Evolutionary conservation across 2,113 vertebrate genomes (phyloP), one percentile per base, ranked within the genome.

Genomic region (Corythaeola cristata): DNA sequence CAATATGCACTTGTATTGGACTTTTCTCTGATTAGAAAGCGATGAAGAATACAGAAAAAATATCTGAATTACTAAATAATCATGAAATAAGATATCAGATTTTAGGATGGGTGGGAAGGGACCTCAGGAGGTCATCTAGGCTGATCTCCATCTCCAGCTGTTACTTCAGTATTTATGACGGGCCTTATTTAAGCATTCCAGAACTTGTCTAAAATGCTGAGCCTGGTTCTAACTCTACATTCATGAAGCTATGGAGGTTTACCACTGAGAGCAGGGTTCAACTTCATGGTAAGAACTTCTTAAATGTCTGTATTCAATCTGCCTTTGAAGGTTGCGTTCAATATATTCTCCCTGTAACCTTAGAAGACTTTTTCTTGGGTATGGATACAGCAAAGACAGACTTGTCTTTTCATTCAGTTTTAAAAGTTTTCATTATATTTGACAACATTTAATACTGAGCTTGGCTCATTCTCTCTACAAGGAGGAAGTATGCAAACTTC

Each of bases 401-500:
- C 64, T 83, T 92, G 62, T 76, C 37, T 93, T 85, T 81, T 94
- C 80, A 86, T 47, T 89, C 47, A 74, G 41, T 17, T 85, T 78
- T 89, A 63, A 85, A 78, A 79, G 28, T 37, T 91, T 93, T 80
- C 45, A 3, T 62, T 87, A 47, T 45, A 67, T 85, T 89, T 95
- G 62, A 87, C 88, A 91, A 53, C 37, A 55, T 85, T 47, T 94
- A 89, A 12, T 47, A 66, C 50, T 71, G 47, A 71, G 27, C 56
- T 93, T 96, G 66, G 69, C 74, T 95, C 30, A 35, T 77, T 67
- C 66, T 85, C 22, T 90, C n/a, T n/a, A 55, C 37, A 50, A 59
- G 69, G n/a, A 85, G 37, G 50, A 74, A 81, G 56, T 73, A 52
- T 83, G 71, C 75, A 97, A 88, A 68, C 82, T 95, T 92, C 63